Conservation (phyloP, 2,797 vertebrate genomes). For the Centropyge bicolor region DNA sequence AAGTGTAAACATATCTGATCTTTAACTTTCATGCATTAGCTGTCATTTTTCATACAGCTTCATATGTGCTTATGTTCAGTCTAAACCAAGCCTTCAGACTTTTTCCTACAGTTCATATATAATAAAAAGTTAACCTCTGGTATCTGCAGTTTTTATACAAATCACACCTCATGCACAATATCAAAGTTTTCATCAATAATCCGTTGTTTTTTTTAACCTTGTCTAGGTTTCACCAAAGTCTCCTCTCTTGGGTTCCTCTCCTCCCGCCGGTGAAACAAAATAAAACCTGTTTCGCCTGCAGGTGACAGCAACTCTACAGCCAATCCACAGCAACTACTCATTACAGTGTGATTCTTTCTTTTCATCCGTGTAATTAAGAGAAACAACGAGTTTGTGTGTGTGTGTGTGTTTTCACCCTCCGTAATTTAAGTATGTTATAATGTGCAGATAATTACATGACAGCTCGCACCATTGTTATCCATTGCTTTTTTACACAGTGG, state of each 20-base stretch:
- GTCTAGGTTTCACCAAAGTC: conserved; percentile 86
- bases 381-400: conserved; percentile 45
- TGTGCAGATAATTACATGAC: conserved; percentile 53
- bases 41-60: neutral
- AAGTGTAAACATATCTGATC: neutral
- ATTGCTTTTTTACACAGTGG: conserved; percentile 42
- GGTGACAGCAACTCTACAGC: conserved; percentile 26
- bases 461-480: conserved; percentile 49
- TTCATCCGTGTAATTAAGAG: conserved; percentile 45
- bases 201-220: conserved; percentile 9
- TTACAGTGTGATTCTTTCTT: conserved; percentile 27
- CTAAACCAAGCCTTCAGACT: neutral
- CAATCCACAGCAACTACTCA: conserved; percentile 50
- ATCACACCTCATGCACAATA: neutral
- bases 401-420: conserved; percentile 39
- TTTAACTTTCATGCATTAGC: neutral
- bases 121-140: neutral
- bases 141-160: neutral
- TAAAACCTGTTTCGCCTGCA: conserved; percentile 24
- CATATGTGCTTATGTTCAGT: neutral
- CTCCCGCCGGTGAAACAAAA: conserved; percentile 66
- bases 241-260: conserved; percentile 83
- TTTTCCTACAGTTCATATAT: neutral
- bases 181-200: neutral
- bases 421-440: conserved; percentile 50